These are phyloP conservation scores for Scartelaos histophorus DNA, from an alignment of 2,113 vertebrate species.

Conservation along the genomic window DNA sequence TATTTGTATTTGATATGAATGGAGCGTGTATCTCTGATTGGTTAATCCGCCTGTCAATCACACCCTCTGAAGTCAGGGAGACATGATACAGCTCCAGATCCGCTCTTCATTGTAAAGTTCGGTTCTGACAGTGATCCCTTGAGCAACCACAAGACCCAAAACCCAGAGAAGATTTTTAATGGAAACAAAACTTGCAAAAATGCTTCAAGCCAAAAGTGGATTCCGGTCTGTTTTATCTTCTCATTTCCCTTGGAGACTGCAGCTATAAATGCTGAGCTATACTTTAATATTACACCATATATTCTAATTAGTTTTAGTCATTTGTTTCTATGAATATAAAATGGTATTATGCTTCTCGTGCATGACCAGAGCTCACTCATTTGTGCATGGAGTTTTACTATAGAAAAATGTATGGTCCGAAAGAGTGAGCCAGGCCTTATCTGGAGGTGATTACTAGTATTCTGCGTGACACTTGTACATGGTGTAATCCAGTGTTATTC, in stretches of 20 bases:
- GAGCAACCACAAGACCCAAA: no score
- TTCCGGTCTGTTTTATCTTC: neutral
- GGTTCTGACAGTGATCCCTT: no score
- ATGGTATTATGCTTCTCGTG: constrained; percentile 52
- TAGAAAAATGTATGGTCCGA: constrained; percentile 25
- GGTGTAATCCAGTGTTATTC: constrained; percentile 58
- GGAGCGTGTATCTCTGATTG: no score
- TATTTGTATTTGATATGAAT: no score
- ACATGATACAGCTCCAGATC: no score
- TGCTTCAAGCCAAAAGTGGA: neutral
- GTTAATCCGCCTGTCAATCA: no score
- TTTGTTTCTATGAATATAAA: constrained; percentile 42
- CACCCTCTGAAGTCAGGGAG: no score
- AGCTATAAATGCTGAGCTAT: constrained; percentile 18
- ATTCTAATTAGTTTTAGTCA: constrained; percentile 44
- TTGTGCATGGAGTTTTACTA: constrained; percentile 64
- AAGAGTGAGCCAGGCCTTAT: constrained; percentile 41
- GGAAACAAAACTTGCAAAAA: neutral
- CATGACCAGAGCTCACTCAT: constrained; percentile 67
- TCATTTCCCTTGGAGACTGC: constrained; percentile 10
- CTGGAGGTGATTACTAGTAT: constrained; percentile 21
- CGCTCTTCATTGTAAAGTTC: no score
- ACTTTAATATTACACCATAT: constrained; percentile 21
- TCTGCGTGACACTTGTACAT: constrained; percentile 55
- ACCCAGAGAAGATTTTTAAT: neutral